A percentile compares a stretch with the other conserved stretches of the same genome.
phyloP scores from a whole-genome alignment of 2,797 vertebrate genomes.

The Rhynchonycteris naso region DNA sequence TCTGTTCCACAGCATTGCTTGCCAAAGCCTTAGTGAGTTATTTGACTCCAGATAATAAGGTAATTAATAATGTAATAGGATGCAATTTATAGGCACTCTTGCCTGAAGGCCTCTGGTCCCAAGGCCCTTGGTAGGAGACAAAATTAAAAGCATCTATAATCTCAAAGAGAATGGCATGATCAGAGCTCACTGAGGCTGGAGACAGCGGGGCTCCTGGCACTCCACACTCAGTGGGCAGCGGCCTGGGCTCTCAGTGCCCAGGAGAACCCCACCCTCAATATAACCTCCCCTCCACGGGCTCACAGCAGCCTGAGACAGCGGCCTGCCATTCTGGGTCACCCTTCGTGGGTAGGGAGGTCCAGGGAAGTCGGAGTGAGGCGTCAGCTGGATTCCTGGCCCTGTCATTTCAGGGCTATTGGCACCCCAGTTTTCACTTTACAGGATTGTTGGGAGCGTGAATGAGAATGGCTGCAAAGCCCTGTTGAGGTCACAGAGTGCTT shows the following conservation, averaged over 20 bases:
- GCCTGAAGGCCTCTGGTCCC: constrained; percentile 67
- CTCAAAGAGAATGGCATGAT: constrained; percentile 23
- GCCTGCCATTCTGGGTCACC: not conserved
- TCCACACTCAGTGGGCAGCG: not conserved
- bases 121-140: constrained; percentile 66
- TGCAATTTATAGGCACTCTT: constrained; percentile 72
- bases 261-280: not conserved
- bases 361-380: not conserved
- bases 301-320: not conserved
- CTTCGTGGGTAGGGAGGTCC: not conserved
- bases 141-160: constrained; percentile 77
- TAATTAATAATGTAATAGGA: constrained; percentile 78
- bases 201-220: not conserved
- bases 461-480: not conserved
- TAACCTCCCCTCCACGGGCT: not conserved
- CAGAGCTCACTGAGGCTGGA: not conserved
- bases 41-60: constrained; percentile 60
- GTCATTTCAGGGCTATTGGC: not conserved
- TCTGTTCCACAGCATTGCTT: constrained; percentile 17
- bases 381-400: not conserved
- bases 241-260: not conserved
- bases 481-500: not conserved
- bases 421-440: not conserved
- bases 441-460: not conserved
- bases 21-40: constrained; percentile 47